A percentile compares a stretch with the other conserved stretches of the same genome.
Evolutionary conservation across 2,888 invertebrate genomes (phyloP).

Genomic region (Aradus depressus): DNA sequence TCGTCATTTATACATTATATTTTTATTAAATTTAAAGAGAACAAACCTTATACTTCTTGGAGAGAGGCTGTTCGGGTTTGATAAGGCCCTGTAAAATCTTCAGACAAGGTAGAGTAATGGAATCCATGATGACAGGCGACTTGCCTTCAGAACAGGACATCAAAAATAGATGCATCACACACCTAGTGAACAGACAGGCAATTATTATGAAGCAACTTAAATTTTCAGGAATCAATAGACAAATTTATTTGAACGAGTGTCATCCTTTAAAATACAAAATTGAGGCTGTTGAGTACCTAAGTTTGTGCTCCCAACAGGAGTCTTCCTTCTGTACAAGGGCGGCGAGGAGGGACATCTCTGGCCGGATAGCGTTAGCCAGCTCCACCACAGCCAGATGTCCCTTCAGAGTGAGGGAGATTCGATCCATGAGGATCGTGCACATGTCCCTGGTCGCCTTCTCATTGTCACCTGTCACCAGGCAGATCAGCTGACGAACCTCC

Average conservation of each 20-base stretch:
- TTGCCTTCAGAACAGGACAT: constrained; percentile 63
- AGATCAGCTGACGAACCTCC: constrained; percentile 78
- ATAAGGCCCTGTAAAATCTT: constrained; percentile 80
- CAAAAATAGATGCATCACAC: constrained; percentile 78
- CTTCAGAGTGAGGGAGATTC: constrained; percentile 68
- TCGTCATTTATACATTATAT: too few species aligned
- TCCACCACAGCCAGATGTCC: constrained; percentile 66
- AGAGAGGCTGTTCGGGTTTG: constrained; percentile 48
- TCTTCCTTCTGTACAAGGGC: constrained; percentile 85
- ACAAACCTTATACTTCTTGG: constrained; percentile 43
- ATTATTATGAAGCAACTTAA: too few species aligned
- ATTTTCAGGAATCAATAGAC: too few species aligned
- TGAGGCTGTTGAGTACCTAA: constrained; percentile 42
- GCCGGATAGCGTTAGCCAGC: constrained; percentile 64
- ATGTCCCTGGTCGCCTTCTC: constrained; percentile 68
- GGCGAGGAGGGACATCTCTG: constrained; percentile 79
- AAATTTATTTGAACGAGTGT: too few species aligned
- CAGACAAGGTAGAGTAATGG: constrained; percentile 83
- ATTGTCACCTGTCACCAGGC: constrained; percentile 80
- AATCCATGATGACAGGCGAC: constrained; percentile 79
- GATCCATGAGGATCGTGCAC: constrained; percentile 66
- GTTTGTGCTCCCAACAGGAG: constrained; percentile 86
- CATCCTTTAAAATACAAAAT: too few species aligned
- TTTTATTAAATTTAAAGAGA: constrained; percentile 9
- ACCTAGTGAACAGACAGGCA: too few species aligned